phyloP scores from a whole-genome alignment of 2,113 vertebrate species.

The Epinephelus cyanopodus region DNA sequence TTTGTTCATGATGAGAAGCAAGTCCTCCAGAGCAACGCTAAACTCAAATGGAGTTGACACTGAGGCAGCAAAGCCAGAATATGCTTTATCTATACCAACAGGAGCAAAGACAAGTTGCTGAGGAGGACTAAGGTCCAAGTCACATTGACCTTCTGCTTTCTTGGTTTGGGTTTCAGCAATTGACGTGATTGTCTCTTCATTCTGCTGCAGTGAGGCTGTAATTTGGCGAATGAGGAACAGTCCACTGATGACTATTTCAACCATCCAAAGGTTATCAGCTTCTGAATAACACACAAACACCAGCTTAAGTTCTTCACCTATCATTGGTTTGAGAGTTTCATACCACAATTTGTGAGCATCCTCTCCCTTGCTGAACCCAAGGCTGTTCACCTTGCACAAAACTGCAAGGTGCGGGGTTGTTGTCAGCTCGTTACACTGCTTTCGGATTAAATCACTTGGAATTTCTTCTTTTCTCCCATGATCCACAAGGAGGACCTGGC shows the following conservation, averaged over 20 bases:
- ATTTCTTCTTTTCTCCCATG: slow-evolving; percentile 78
- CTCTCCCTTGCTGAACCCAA: slow-evolving; percentile 56
- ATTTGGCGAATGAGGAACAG: slow-evolving; percentile 58
- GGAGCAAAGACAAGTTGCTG: slow-evolving; percentile 68
- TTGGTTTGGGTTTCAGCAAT: not conserved
- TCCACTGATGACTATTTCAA: slow-evolving; percentile 81
- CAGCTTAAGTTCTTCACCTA: slow-evolving; percentile 76
- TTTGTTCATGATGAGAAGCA: slow-evolving; percentile 77
- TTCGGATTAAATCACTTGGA: slow-evolving; percentile 64
- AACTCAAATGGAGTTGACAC: slow-evolving; percentile 88
- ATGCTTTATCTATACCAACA: slow-evolving; percentile 73
- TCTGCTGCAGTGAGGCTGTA: not conserved
- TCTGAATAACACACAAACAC: slow-evolving; percentile 81
- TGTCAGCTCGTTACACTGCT: slow-evolving; percentile 53
- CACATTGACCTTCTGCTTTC: not conserved
- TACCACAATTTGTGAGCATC: slow-evolving; percentile 39
- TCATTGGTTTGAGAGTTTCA: slow-evolving; percentile 62
- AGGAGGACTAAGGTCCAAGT: not conserved
- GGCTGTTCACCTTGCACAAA: slow-evolving; percentile 81
- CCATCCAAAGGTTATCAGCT: slow-evolving; percentile 79
- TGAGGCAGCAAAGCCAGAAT: slow-evolving; percentile 81
- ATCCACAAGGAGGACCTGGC: slow-evolving; percentile 85
- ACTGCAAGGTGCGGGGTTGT: slow-evolving; percentile 82
- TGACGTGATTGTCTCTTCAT: not conserved
- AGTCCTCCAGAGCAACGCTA: slow-evolving; percentile 84